Conservation (phyloP, 2,113 vertebrate genomes). For the Silurus asotus region DNA sequence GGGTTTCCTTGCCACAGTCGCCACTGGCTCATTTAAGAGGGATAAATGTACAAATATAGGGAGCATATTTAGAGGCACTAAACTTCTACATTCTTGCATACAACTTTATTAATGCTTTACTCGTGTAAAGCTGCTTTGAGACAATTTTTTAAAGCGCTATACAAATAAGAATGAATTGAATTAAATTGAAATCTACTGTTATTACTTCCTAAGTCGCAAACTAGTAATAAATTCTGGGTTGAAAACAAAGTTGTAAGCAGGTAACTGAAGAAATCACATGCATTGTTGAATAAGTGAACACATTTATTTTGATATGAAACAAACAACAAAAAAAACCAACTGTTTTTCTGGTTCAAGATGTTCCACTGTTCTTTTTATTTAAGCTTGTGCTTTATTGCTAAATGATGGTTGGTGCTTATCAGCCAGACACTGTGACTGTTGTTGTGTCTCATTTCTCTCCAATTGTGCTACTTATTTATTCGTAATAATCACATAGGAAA, state of each 20-base stretch:
- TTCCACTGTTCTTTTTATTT: not conserved
- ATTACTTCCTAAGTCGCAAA: not conserved
- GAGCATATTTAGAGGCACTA: no score
- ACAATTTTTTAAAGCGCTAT: no score
- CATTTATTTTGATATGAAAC: not conserved
- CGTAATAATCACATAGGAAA: not conserved
- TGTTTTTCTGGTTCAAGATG: not conserved
- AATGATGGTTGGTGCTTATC: not conserved
- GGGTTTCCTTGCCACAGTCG: no score
- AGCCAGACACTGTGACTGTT: not conserved
- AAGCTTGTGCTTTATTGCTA: not conserved
- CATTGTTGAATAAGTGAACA: not conserved
- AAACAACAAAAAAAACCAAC: no score
- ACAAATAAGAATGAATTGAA: no score
- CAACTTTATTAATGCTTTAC: no score
- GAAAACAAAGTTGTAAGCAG: not conserved
- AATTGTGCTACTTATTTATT: not conserved
- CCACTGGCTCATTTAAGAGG: no score
- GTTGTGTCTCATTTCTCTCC: not conserved
- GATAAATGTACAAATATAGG: no score
- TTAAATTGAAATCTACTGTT: not conserved
- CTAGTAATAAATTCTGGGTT: not conserved
- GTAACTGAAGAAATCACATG: not conserved
- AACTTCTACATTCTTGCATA: no score
- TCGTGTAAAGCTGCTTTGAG: no score